Conservation (phyloP, 2,888 invertebrate genomes). For the Conops quadrifasciatus region DNA sequence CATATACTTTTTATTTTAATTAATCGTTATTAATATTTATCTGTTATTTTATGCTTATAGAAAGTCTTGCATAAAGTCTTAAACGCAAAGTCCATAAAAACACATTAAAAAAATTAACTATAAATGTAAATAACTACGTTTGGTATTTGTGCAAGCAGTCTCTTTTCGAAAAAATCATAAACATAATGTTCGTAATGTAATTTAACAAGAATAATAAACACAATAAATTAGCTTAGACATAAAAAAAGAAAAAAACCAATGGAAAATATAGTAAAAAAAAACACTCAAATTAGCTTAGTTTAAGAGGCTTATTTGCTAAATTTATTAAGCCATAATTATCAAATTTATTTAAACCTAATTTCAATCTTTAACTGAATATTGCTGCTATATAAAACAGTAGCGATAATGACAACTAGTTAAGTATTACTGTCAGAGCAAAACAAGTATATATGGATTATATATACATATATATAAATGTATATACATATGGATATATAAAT, state of each 20-base stretch:
- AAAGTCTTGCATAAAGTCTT: no score
- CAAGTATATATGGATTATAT: not conserved
- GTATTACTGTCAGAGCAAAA: constrained; percentile 7
- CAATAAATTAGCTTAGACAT: no score
- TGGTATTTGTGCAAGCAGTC: no score
- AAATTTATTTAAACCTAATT: constrained; percentile 29
- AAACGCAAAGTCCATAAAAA: no score
- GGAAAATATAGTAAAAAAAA: constrained; percentile 23
- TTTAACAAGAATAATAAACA: no score
- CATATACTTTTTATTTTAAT: not conserved
- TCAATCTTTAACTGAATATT: constrained; percentile 32
- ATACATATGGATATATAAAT: not conserved
- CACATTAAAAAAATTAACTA: no score
- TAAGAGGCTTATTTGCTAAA: no score
- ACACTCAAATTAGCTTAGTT: constrained; percentile 7
- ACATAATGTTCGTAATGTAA: no score
- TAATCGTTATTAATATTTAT: constrained; percentile 12
- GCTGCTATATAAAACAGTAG: constrained; percentile 23
- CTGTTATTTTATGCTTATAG: not conserved
- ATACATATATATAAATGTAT: constrained; percentile 15
- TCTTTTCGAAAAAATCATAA: no score
- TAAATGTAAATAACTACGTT: no score
- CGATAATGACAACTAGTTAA: constrained; percentile 27
- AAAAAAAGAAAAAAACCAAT: not conserved
- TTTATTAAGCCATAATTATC: constrained; percentile 28